Percentiles rank a stretch among this genome's conserved stretches.
Conservation (phyloP, 92 coral and sea anemone genomes). For the Phenganax stokvisi region DNA sequence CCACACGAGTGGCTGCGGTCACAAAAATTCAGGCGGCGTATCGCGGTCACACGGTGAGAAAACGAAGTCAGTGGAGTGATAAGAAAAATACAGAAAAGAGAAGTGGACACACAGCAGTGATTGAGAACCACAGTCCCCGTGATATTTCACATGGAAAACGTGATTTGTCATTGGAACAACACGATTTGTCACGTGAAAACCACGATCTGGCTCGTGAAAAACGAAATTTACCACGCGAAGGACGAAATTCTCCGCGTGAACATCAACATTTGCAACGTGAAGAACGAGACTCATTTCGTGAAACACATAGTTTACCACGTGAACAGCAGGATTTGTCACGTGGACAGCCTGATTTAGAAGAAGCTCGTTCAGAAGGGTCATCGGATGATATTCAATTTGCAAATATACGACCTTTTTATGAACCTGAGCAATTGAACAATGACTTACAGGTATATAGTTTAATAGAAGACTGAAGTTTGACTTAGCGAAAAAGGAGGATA, state of each 20-base stretch:
- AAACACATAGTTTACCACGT: too few relatives aligned
- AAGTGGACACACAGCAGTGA: neutral
- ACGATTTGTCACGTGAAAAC: too few relatives aligned
- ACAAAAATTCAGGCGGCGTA: conserved; percentile 93
- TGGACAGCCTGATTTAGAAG: neutral
- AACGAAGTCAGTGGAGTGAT: conserved; percentile 73
- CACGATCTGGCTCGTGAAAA: too few relatives aligned
- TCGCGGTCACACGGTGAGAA: conserved; percentile 90
- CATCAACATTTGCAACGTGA: neutral
- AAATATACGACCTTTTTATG: conserved; percentile 14
- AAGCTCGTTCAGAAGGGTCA: neutral
- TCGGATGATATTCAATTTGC: conserved; percentile 2
- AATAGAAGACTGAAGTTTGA: too few relatives aligned
- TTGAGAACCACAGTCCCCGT: neutral
- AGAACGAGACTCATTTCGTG: neutral
- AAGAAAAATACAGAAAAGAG: neutral
- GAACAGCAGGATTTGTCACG: too few relatives aligned
- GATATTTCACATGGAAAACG: conserved; percentile 7
- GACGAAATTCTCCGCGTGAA: neutral
- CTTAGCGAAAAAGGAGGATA: too few relatives aligned
- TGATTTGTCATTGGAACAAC: too few relatives aligned
- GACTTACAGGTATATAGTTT: conserved; percentile 4
- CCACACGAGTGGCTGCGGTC: conserved; percentile 65
- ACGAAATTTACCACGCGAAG: too few relatives aligned
- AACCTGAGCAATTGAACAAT: neutral